Percentiles rank a stretch among this genome's conserved stretches.
These are phyloP conservation scores for Acleris sparsana DNA, from an alignment of 2,888 invertebrate genomes.

Conservation along the genomic window DNA sequence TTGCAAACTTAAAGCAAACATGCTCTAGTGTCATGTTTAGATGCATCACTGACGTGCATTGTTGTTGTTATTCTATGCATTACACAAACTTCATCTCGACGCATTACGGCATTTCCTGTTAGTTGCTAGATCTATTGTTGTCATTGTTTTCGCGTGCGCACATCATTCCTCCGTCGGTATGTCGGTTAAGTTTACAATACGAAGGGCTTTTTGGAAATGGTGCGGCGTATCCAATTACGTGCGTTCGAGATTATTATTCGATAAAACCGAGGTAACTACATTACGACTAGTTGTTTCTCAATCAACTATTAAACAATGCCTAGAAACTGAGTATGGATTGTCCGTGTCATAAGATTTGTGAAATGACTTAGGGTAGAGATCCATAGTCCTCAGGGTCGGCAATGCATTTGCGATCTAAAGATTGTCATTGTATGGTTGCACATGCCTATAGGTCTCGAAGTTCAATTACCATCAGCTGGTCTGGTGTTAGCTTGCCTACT, in stretches of 20 bases:
- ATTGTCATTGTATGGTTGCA: too few relatives aligned
- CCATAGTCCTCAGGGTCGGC: too few relatives aligned
- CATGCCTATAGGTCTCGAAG: too few relatives aligned
- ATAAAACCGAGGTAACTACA: not conserved
- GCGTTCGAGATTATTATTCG: not conserved
- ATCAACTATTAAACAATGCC: too few relatives aligned
- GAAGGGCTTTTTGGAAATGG: conserved; percentile 42
- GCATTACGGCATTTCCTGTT: conserved; percentile 73
- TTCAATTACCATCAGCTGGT: too few relatives aligned
- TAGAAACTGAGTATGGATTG: too few relatives aligned
- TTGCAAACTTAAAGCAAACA: conserved; percentile 18
- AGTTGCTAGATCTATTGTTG: conserved; percentile 56
- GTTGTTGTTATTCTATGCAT: conserved; percentile 65
- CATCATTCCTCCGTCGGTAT: conserved; percentile 29
- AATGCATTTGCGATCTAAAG: too few relatives aligned
- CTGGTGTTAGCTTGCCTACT: too few relatives aligned
- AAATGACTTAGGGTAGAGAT: too few relatives aligned
- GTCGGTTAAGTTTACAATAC: conserved; percentile 47
- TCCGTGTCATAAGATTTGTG: too few relatives aligned
- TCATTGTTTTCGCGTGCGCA: conserved; percentile 56
- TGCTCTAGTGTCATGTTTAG: conserved; percentile 51
- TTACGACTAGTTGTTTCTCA: too few relatives aligned
- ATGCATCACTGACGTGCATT: conserved; percentile 49
- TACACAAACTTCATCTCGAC: conserved; percentile 60
- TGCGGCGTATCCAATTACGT: conserved; percentile 40